Evolutionary conservation across 1,140 invertebrate species (phyloP).

Genomic region (Saccostrea glomerata): DNA sequence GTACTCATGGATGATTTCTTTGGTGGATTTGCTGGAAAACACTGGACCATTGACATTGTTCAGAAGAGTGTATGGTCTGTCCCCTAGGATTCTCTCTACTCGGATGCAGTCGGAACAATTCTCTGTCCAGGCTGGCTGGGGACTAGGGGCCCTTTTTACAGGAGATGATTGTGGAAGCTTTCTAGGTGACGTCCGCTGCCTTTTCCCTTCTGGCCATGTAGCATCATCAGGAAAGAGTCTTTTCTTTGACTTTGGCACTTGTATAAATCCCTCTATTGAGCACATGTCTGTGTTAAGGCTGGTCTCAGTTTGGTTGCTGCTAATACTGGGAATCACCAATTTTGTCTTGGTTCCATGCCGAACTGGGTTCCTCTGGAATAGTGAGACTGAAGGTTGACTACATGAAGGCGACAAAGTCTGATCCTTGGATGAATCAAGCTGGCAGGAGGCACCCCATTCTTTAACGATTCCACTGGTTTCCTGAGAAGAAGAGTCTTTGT

Average conservation of each 20-base stretch:
- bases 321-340: constrained; percentile 7
- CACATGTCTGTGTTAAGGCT: background rate
- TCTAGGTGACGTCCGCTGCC: background rate
- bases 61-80: background rate
- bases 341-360: background rate
- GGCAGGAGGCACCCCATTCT: background rate
- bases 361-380: background rate
- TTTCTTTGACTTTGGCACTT: background rate
- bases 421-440: background rate
- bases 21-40: constrained; percentile 5
- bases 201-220: background rate
- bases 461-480: background rate
- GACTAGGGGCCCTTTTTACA: background rate
- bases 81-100: background rate
- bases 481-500: background rate
- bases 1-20: background rate
- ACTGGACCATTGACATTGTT: background rate
- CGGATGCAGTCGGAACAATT: background rate
- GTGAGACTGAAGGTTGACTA: background rate
- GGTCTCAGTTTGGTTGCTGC: background rate
- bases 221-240: background rate
- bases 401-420: background rate
- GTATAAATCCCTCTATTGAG: background rate
- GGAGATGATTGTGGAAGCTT: background rate
- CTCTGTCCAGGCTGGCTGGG: background rate